These are phyloP conservation scores for Hybos culiciformis DNA, from an alignment of 2,888 invertebrate species.

Conservation along the genomic window DNA sequence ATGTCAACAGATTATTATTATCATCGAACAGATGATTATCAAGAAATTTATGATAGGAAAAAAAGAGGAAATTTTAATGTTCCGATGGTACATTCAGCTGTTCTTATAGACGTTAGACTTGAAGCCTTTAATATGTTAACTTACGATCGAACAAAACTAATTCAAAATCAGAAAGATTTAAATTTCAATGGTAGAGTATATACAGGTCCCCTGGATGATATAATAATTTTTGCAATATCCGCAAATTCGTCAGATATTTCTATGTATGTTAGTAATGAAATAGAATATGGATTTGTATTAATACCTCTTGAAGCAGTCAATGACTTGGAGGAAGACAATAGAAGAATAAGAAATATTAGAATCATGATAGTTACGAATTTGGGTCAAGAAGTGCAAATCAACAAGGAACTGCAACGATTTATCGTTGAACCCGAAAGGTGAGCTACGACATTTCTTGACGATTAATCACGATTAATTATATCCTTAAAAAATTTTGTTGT, in stretches of 20 bases:
- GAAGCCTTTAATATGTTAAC: slow-evolving; percentile 49
- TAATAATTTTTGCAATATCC: slow-evolving; percentile 79
- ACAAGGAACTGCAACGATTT: slow-evolving; percentile 31
- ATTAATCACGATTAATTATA: too few relatives aligned
- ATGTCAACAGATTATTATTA: slow-evolving; percentile 80
- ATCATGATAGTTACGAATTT: slow-evolving; percentile 55
- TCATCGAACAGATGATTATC: slow-evolving; percentile 68
- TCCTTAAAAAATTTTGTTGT: too few relatives aligned
- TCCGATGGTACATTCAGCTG: slow-evolving; percentile 83
- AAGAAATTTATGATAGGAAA: slow-evolving; percentile 56
- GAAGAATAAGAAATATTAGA: slow-evolving; percentile 63
- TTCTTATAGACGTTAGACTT: slow-evolving; percentile 60
- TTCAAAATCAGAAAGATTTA: slow-evolving; percentile 18
- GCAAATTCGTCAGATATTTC: slow-evolving; percentile 53
- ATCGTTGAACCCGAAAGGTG: slow-evolving; percentile 31
- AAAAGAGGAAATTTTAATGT: slow-evolving; percentile 65
- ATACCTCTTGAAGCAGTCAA: slow-evolving; percentile 64
- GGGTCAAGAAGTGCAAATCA: slow-evolving; percentile 34
- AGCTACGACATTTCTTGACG: too few relatives aligned
- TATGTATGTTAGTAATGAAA: slow-evolving; percentile 67
- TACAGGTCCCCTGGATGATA: slow-evolving; percentile 75
- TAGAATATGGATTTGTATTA: slow-evolving; percentile 67
- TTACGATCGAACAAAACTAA: slow-evolving; percentile 41
- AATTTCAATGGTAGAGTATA: slow-evolving; percentile 37
- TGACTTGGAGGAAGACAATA: slow-evolving; percentile 46